phyloP scores from a whole-genome alignment of 2,113 vertebrate genomes.

The Bubalus kerabau region DNA sequence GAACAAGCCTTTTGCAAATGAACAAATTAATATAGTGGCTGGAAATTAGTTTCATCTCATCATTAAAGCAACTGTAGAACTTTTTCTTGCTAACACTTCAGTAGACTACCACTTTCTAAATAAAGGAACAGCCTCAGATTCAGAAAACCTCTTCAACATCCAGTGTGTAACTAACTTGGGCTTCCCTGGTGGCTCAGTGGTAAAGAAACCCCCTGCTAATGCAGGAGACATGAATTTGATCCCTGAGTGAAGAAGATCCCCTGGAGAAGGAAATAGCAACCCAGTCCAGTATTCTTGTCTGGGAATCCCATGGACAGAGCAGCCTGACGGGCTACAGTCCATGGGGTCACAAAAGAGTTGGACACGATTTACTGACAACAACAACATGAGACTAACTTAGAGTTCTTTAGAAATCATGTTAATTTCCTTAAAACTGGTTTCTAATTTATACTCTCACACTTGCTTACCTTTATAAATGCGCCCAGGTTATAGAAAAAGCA shows the following conservation, averaged over 20 bases:
- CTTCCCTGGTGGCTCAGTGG: background rate
- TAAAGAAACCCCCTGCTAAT: background rate
- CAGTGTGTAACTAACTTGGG: background rate
- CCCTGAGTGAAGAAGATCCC: background rate
- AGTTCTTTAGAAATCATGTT: conserved; percentile 28
- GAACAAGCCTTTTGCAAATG: background rate
- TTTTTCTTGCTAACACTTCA: background rate
- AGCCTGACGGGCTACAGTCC: background rate
- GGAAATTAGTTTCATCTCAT: conserved; percentile 15
- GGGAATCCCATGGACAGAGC: background rate
- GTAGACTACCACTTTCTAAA: background rate
- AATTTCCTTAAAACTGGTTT: conserved; percentile 13
- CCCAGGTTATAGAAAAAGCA: background rate
- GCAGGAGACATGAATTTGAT: background rate
- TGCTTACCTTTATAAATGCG: background rate
- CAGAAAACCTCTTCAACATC: background rate
- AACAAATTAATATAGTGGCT: background rate
- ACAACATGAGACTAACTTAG: background rate
- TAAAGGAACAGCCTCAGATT: conserved; percentile 9
- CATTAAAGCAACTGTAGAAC: background rate
- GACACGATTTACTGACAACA: background rate
- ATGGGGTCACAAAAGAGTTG: background rate
- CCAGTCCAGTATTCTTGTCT: background rate
- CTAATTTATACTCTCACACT: background rate
- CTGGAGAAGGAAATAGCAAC: background rate